Conservation (phyloP, 1,140 invertebrate genomes). For the Achatina immaculata region DNA sequence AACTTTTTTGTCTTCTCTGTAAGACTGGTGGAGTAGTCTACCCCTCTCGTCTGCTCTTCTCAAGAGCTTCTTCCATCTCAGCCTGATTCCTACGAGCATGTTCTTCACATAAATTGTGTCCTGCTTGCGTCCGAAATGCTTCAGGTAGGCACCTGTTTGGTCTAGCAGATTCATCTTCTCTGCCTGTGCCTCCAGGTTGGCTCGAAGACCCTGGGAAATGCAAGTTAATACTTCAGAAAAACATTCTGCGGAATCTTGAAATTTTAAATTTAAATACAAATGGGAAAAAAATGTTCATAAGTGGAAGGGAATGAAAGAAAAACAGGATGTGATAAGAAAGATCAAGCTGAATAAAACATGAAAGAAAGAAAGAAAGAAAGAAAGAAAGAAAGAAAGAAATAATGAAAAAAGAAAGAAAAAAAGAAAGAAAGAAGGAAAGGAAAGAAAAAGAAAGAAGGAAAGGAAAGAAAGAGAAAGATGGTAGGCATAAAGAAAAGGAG, state of each 20-base stretch:
- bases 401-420: no score
- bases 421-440: no score
- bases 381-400: no score
- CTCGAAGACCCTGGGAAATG: slow-evolving; percentile 83
- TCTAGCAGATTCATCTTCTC: slow-evolving; percentile 96
- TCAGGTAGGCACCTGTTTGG: slow-evolving; percentile 96
- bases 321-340: no score
- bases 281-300: no score
- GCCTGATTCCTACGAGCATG: slow-evolving; percentile 93
- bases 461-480: no score
- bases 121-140: slow-evolving; percentile 99
- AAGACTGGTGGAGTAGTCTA: slow-evolving; percentile 91
- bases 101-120: slow-evolving; percentile 99
- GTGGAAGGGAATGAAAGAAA: no score
- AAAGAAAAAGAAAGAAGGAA: no score
- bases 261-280: no score
- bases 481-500: no score
- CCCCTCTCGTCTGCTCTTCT: slow-evolving; percentile 82
- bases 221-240: neutral
- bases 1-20: slow-evolving; percentile 91
- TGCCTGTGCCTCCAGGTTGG: slow-evolving; percentile 91
- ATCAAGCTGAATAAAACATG: no score
- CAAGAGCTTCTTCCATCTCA: slow-evolving; percentile 92
- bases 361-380: no score
- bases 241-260: neutral